These are phyloP conservation scores for Cecropterus lyciades DNA, from an alignment of 1,140 invertebrate species.

Conservation along the genomic window DNA sequence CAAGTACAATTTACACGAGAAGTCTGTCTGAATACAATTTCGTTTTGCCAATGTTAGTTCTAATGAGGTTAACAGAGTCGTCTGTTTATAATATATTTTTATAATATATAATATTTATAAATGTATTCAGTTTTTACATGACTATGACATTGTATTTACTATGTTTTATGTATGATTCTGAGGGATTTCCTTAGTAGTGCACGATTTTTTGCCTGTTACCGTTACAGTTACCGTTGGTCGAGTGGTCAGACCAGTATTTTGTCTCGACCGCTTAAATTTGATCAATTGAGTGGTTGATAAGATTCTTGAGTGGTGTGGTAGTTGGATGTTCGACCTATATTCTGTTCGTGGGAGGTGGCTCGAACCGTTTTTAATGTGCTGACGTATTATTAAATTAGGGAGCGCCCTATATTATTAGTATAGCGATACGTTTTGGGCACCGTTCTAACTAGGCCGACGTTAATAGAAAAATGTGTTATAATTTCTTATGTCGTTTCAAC, in stretches of 20 bases:
- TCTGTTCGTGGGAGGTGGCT: constrained; percentile 30
- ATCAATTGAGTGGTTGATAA: constrained; percentile 62
- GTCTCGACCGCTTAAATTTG: constrained; percentile 68
- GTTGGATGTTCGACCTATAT: constrained; percentile 47
- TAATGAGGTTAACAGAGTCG: constrained; percentile 1
- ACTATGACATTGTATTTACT: constrained; percentile 7
- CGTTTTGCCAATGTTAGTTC: neutral
- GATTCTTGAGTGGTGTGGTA: constrained; percentile 40
- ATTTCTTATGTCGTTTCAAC: no score
- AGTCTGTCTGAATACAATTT: constrained; percentile 2
- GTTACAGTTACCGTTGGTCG: constrained; percentile 78
- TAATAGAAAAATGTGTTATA: no score
- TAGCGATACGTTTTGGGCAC: no score
- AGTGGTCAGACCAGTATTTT: constrained; percentile 79
- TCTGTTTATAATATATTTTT: neutral
- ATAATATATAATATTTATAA: neutral
- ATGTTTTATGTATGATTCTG: constrained; percentile 28
- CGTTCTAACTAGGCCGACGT: no score
- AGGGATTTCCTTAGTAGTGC: constrained; percentile 63
- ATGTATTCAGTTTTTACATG: neutral
- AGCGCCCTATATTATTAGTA: no score
- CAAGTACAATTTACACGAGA: constrained; percentile 8
- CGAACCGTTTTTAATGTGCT: neutral
- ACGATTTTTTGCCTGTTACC: constrained; percentile 74
- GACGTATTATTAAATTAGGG: neutral